phyloP scores from a whole-genome alignment of 2,113 vertebrate species.

The Odobenus rosmarus region DNA sequence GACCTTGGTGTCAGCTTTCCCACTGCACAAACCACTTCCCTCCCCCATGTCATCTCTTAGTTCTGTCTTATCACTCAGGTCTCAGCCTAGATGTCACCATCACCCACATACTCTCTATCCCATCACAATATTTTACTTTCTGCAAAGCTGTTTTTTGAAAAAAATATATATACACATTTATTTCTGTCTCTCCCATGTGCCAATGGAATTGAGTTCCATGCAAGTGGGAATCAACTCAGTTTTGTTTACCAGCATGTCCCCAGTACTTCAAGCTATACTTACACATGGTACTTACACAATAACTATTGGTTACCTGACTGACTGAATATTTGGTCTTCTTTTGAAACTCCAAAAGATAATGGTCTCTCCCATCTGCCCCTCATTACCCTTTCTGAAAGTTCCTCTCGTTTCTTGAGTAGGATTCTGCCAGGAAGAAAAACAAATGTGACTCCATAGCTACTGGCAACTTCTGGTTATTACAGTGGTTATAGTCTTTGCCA shows the following conservation, averaged over 20 bases:
- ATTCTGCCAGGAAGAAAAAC: not conserved
- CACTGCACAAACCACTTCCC: not conserved
- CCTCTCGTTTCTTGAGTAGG: not conserved
- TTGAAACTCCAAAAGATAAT: conserved; percentile 16
- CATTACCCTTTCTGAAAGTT: not conserved
- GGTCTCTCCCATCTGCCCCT: not conserved
- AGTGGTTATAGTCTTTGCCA: not conserved
- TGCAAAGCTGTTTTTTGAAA: not conserved
- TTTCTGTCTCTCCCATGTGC: not conserved
- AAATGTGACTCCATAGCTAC: not conserved
- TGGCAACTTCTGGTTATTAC: not conserved
- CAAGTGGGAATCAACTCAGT: not conserved
- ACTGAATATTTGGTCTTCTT: not conserved
- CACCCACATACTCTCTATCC: not conserved
- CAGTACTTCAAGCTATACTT: not conserved
- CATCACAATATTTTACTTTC: not conserved
- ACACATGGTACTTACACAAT: not conserved
- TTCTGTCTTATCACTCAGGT: not conserved
- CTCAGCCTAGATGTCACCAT: not conserved
- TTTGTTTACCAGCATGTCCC: not conserved
- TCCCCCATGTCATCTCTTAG: not conserved
- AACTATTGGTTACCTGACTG: not conserved
- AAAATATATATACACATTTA: not conserved
- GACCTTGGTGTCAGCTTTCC: not conserved
- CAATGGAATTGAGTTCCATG: not conserved